These are phyloP conservation scores for Fissipunctia ypsillon DNA, from an alignment of 2,888 invertebrate genomes.

Conservation along the genomic window DNA sequence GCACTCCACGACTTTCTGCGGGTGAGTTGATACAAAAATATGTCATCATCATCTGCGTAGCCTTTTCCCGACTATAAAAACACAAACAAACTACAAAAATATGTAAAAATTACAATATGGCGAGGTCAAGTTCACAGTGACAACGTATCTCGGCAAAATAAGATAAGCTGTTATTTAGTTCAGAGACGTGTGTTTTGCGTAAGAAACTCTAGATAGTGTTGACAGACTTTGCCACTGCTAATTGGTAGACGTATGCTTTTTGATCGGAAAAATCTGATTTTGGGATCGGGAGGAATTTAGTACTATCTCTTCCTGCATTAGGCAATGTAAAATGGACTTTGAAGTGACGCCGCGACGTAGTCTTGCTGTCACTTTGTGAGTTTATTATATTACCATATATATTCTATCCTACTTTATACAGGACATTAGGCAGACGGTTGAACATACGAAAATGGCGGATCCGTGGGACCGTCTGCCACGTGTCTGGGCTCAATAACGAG, in stretches of 20 bases:
- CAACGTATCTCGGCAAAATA: slow-evolving; percentile 47
- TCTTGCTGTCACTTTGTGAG: neutral
- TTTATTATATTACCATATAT: neutral
- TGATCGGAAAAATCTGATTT: too few relatives aligned
- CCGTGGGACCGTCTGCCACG: too few relatives aligned
- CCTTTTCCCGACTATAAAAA: too few relatives aligned
- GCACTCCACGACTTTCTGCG: slow-evolving; percentile 90
- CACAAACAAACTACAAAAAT: too few relatives aligned
- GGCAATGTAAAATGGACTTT: neutral
- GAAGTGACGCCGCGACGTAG: neutral
- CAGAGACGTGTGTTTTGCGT: slow-evolving; percentile 63
- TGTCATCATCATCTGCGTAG: too few relatives aligned
- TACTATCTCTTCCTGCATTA: neutral
- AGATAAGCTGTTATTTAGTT: slow-evolving; percentile 65
- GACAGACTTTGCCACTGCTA: slow-evolving; percentile 8
- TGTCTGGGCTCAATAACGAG: too few relatives aligned
- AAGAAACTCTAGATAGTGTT: slow-evolving; percentile 32
- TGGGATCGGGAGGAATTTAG: too few relatives aligned
- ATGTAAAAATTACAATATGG: slow-evolving; percentile 41
- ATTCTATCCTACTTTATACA: too few relatives aligned
- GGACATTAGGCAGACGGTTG: too few relatives aligned
- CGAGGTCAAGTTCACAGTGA: slow-evolving; percentile 66
- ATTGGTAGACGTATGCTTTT: neutral
- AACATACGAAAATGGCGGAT: too few relatives aligned
- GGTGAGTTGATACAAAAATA: slow-evolving; percentile 76